Evolutionary conservation across 2,888 invertebrate species (phyloP), one percentile per base, ranked within the genome.

Genomic region (Metacarcinus magister): DNA sequence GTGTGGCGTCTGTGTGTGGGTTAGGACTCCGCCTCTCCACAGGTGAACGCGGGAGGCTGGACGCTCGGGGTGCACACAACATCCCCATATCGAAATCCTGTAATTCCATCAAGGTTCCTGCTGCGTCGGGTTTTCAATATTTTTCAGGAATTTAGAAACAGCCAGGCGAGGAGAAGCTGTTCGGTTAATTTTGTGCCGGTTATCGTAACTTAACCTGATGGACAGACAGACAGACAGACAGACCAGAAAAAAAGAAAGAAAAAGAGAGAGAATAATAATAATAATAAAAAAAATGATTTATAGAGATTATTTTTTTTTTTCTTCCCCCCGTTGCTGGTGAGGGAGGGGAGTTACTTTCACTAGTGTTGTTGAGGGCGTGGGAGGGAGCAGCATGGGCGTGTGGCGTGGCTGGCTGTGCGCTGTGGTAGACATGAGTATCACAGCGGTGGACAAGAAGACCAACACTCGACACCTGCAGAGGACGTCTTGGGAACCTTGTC

Each of bases 111-210:
- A 95, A 94, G 95, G 91, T 10, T 75, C 95, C 95, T 28, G 95
- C 95, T 95, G 95, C 13, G 95, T 46, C 46, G 67, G 95, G 90
- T 91, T 95, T 95, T 95, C 95, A 95, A 95, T 95, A 95, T 95
- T 95, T 95, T 95, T 95, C 94, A 94, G 95, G 94, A 95, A 95
- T 95, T 93, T 95, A 94, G 95, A 95, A 95, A 95, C 95, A 95
- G 94, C 93, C 90, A 94, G 94, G 93, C 90, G 93, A 93, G 90
- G 90, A 90, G 95, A 95, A 95, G 95, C 95, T 89, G 93, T 75
- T 89, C 95, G 48, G 95, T 95, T 95, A 95, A 95, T 95, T 95
- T 95, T 89, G 93, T 67, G 90, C 93, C 75, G 93, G 95, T 95
- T 95, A 95, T 87, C 93, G 95, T 93, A 93, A 95, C 90, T 93